Evolutionary conservation across 1,140 invertebrate genomes (phyloP), one percentile per base, ranked within the genome.

Genomic region (Wiebesia pumilae): DNA sequence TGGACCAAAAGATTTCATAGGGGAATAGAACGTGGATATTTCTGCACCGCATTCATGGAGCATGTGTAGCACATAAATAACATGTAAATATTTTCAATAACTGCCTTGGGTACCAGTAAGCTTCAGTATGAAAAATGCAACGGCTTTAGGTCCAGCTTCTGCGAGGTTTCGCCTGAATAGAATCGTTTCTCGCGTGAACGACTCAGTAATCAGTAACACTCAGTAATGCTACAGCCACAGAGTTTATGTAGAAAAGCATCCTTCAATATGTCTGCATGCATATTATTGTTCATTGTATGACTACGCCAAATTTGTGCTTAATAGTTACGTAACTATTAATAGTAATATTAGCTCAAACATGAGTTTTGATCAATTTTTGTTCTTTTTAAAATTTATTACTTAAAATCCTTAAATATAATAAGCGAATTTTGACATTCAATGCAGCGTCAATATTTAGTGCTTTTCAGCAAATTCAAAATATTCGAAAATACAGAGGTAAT

Each of bases 81-180:
- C 91, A 92, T 92, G 93, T 93, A 91, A 93, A 93, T 92, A 90
- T 92, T 92, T 92, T 92, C 90, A 91, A 92, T 91, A 92, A 93
- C 91, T 92, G 90, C 89, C 89, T 87, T 67, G 88, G 90, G 69
- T 71, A 12, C 86, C 83, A 88, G 81, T 30, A 40, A 85, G 77
- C 47, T 10, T 87, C 89, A 78, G 90, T 90, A 93, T 92, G 91
- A 92, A 91, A 92, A 93, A 92, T 92, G 91, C 91, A 92, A 92
- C 89, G 90, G 91, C 89, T 91, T 91, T 90, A 88, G 90, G 90
- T 91, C 89, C 90, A 88, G 88, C 87, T 1, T 35, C 27, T 83
- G 75, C 67, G 54, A 3, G 65, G n/a, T 27, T 16, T 16, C 7
- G 21, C 24, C 69, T 40, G 54, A 43, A 81, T 67, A 21, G 83